Evolutionary conservation across 2,113 vertebrate genomes (phyloP).

Genomic region (Numida meleagris): DNA sequence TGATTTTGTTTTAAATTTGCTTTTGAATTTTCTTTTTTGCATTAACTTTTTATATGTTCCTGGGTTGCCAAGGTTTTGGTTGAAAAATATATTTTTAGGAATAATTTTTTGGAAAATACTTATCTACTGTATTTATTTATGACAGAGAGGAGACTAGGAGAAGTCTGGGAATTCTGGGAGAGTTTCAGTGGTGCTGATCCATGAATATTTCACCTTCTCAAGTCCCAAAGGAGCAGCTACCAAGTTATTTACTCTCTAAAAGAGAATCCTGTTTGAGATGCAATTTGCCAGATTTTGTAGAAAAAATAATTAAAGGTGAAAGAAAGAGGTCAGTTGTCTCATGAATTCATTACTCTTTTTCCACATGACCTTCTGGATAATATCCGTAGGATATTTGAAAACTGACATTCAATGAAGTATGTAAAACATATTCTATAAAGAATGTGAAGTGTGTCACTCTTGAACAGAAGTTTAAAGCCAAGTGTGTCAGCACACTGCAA

Average conservation of each 20-base stretch:
- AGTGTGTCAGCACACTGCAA: neutral
- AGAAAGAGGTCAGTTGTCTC: neutral
- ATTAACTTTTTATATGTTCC: neutral
- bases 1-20: neutral
- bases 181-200: neutral
- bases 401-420: neutral
- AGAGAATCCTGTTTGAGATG: neutral
- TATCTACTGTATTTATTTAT: neutral
- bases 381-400: neutral
- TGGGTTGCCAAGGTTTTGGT: neutral
- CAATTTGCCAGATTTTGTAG: neutral
- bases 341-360: neutral
- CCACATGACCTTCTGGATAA: neutral
- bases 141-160: neutral
- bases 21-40: neutral
- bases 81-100: neutral
- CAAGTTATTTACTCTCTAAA: neutral
- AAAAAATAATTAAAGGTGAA: neutral
- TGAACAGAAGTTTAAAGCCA: neutral
- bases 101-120: neutral
- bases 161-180: neutral
- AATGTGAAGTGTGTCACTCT: neutral
- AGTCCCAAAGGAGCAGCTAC: neutral
- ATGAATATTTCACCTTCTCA: neutral
- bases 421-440: no score